phyloP scores from a whole-genome alignment of 1,140 invertebrate genomes.

The Propsilocerus akamusi region DNA sequence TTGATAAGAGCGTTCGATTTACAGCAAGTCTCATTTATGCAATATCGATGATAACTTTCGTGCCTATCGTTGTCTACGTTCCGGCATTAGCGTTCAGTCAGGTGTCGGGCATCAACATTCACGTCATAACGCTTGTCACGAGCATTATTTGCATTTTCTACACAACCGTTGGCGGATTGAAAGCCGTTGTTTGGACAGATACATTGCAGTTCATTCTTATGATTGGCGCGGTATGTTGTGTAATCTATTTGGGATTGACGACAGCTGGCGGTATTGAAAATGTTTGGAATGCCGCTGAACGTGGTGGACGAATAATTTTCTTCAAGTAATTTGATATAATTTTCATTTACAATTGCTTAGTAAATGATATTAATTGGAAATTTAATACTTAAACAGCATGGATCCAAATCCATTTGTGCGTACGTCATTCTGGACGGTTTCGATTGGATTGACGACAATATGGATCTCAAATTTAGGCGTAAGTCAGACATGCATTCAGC shows the following conservation, averaged over 20 bases:
- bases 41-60: conserved; percentile 34
- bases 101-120: conserved; percentile 48
- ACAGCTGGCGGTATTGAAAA: conserved; percentile 36
- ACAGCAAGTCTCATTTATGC: conserved; percentile 46
- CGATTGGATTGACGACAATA: conserved; percentile 32
- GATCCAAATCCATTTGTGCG: neutral
- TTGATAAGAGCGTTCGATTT: conserved; percentile 35
- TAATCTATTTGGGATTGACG: conserved; percentile 39
- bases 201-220: conserved; percentile 49
- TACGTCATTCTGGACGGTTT: neutral
- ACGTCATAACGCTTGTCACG: conserved; percentile 42
- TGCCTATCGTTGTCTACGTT: conserved; percentile 41
- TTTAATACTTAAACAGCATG: neutral
- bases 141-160: conserved; percentile 64
- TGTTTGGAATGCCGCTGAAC: conserved; percentile 25
- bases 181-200: conserved; percentile 61
- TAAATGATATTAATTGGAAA: neutral
- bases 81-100: conserved; percentile 41
- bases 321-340: conserved; percentile 26
- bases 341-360: neutral
- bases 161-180: conserved; percentile 30
- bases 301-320: conserved; percentile 32
- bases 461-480: conserved; percentile 31
- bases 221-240: conserved; percentile 45
- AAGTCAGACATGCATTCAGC: conserved; percentile 38